Percentiles rank a stretch among this genome's conserved stretches.
These are phyloP conservation scores for Lymantria monacha DNA, from an alignment of 2,888 invertebrate genomes.

Conservation along the genomic window DNA sequence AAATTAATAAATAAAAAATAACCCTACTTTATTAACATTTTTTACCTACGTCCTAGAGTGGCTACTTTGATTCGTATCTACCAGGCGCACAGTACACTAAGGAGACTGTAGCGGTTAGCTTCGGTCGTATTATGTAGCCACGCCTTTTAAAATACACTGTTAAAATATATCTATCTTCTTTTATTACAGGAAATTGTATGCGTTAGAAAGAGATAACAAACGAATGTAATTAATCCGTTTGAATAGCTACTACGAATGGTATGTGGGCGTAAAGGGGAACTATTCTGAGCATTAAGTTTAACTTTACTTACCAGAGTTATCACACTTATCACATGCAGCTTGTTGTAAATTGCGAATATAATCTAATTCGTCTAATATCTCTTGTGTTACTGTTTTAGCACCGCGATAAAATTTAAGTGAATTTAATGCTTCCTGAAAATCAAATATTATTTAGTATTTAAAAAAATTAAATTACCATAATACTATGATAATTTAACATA, in stretches of 20 bases:
- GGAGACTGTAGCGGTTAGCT: not conserved
- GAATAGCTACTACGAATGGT: too few relatives aligned
- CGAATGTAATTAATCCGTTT: too few relatives aligned
- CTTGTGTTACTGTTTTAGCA: constrained; percentile 19
- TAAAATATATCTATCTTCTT: constrained; percentile 15
- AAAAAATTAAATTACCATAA: not conserved
- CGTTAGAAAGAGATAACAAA: not conserved
- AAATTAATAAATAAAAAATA: not conserved
- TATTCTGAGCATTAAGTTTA: constrained; percentile 9
- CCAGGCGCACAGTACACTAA: constrained; percentile 4
- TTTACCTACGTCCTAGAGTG: constrained; percentile 4
- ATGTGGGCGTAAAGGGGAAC: not conserved
- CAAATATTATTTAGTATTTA: not conserved
- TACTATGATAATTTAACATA: too few relatives aligned
- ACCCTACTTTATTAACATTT: not conserved
- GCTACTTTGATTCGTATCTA: constrained; percentile 10
- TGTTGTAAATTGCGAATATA: constrained; percentile 23
- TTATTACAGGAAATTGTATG: not conserved
- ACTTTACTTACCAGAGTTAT: constrained; percentile 10
- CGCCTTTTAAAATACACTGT: not conserved
- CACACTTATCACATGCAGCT: not conserved
- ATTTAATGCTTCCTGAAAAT: constrained; percentile 34
- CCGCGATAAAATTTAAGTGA: constrained; percentile 45
- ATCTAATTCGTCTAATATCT: constrained; percentile 34
- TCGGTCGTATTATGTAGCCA: not conserved